These are phyloP conservation scores for Promerops cafer DNA, from an alignment of 2,113 vertebrate species.

Conservation along the genomic window DNA sequence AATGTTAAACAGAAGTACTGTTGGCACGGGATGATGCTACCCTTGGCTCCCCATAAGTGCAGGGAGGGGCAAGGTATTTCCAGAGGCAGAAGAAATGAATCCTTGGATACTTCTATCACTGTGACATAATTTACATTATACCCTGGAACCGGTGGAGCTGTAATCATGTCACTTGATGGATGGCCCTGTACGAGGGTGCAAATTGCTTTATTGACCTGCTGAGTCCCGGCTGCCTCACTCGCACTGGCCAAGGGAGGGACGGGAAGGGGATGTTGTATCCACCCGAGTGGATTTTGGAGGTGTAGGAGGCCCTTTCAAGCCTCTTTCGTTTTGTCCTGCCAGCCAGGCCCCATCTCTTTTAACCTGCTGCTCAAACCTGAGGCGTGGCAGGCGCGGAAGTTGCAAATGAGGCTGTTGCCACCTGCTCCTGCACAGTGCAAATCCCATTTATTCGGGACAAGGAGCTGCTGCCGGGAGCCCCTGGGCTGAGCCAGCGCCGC, in stretches of 20 bases:
- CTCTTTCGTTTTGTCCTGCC: background rate
- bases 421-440: background rate
- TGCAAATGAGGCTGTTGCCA: constrained; percentile 30
- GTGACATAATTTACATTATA: background rate
- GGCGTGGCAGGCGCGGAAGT: background rate
- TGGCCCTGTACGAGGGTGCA: background rate
- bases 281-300: background rate
- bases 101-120: background rate
- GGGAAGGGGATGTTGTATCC: background rate
- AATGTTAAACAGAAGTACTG: background rate
- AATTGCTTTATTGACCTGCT: background rate
- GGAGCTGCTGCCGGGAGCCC: background rate
- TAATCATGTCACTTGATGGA: background rate
- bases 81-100: constrained; percentile 2
- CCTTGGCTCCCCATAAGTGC: background rate
- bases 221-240: background rate
- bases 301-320: background rate
- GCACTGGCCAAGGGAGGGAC: background rate
- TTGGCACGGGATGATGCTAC: background rate
- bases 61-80: background rate
- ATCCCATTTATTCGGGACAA: background rate
- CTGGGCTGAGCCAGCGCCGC: rapidly evolving
- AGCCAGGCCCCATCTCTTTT: background rate
- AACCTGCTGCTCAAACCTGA: background rate
- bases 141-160: background rate